Evolutionary conservation across 2,797 vertebrate genomes (phyloP).

Genomic region (Micrastur ruficollis): DNA sequence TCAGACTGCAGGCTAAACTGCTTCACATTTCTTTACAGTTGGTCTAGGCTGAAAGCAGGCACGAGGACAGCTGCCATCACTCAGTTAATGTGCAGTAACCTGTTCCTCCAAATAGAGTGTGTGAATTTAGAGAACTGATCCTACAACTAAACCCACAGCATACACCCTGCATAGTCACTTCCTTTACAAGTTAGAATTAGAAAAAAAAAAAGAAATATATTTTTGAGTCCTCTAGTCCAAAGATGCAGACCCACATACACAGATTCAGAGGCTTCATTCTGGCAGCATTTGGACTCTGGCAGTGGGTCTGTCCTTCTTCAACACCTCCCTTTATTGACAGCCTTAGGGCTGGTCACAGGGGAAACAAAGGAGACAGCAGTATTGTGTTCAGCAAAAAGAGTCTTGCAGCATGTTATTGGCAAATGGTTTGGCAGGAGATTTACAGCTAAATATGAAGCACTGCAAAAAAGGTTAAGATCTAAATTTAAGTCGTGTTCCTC

Average conservation of each 20-base stretch:
- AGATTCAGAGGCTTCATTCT: background rate
- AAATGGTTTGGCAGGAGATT: background rate
- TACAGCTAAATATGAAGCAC: background rate
- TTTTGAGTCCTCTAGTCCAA: background rate
- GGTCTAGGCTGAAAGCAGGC: background rate
- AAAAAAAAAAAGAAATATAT: background rate
- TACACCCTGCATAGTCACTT: background rate
- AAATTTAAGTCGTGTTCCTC: background rate
- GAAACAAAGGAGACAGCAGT: background rate
- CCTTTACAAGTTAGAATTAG: background rate
- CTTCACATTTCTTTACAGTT: background rate
- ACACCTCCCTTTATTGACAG: background rate
- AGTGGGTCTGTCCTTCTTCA: background rate
- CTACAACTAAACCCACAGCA: background rate
- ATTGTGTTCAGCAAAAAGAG: background rate
- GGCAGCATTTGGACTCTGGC: background rate
- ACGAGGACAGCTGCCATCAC: background rate
- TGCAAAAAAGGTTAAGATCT: background rate
- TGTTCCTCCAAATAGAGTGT: background rate
- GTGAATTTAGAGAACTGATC: background rate
- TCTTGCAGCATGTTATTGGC: background rate
- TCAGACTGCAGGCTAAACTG: background rate
- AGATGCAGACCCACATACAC: background rate
- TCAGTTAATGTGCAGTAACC: background rate
- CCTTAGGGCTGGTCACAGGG: background rate